Evolutionary conservation across 2,888 invertebrate species (phyloP).

Genomic region (Smittia sp.): DNA sequence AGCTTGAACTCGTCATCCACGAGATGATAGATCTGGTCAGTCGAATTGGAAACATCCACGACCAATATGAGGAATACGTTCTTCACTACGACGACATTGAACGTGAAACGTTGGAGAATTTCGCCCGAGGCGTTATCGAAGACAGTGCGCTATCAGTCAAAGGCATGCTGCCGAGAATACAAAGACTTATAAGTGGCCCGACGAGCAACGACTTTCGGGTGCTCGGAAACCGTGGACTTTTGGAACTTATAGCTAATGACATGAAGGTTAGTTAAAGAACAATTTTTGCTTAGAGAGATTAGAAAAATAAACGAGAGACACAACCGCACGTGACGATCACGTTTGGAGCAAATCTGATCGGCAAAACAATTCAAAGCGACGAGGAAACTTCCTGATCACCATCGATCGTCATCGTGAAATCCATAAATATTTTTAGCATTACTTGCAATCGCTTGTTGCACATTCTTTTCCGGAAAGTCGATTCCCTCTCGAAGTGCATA

Average conservation of each 20-base stretch:
- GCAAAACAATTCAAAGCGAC: too few relatives aligned
- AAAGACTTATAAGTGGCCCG: constrained; percentile 59
- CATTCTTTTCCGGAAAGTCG: too few relatives aligned
- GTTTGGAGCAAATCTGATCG: too few relatives aligned
- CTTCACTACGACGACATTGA: constrained; percentile 58
- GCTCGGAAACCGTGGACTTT: constrained; percentile 54
- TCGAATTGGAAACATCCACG: constrained; percentile 60
- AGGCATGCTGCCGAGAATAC: constrained; percentile 64
- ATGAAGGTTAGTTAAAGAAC: constrained; percentile 44
- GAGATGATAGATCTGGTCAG: constrained; percentile 62
- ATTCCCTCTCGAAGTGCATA: too few relatives aligned
- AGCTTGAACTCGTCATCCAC: constrained; percentile 61
- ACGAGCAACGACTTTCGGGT: constrained; percentile 50
- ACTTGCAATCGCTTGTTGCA: too few relatives aligned
- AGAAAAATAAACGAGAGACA: too few relatives aligned
- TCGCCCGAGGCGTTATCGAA: constrained; percentile 68
- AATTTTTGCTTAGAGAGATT: too few relatives aligned
- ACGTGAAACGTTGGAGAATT: constrained; percentile 64
- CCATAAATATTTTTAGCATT: too few relatives aligned
- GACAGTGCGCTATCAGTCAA: constrained; percentile 65
- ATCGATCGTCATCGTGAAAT: too few relatives aligned
- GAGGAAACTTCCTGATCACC: too few relatives aligned
- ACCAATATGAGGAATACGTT: constrained; percentile 61
- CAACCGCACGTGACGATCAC: too few relatives aligned
- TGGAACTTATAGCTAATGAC: constrained; percentile 50